Base-by-base conservation (phyloP, 2,797 vertebrate genomes). In the Sebastes hopkinsi region DNA sequence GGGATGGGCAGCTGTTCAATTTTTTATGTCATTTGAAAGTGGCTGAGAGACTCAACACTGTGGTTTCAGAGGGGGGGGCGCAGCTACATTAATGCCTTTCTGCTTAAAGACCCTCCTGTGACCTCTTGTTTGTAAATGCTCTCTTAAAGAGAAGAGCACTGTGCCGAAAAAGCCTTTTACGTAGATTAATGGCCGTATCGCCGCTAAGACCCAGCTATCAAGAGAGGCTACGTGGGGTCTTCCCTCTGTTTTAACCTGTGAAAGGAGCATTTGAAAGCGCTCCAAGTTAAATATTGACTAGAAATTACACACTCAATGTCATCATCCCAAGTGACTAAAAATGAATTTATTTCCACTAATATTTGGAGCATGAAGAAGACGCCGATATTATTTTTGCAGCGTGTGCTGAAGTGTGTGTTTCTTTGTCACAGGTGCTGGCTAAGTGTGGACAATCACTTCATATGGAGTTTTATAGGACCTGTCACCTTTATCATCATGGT, bases 391-490 rank as follows among this genome's bases (percentile, higher is more conserved):
- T 58, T 22, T 55, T 76, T 62, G 8, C 25, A 9, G 8, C 27
- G 27, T 84, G 68, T 22, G 13, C 72, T 82, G 8, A 88, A 74
- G 30, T 34, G 22, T 79, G 32, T 80, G 2, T 84, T 75, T 87
- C 30, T 82, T 75, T 77, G n/a, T 91, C 71, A 55, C 29, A 99
- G 99, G 92, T 99, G 99, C 95, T 99, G 99, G 99, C 96, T 99
- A 87, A 97, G 96, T 60, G 97, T 98, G 95, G 98, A 99, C 95
- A 99, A 99, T 94, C 98, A 99, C 94, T 99, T 99, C 95, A 99
- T 99, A 95, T 99, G 98, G 98, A 99, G 98, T 92, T 99, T 99
- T 92, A 98, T 99, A 90, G 99, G 98, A 92, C 98, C 99, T 4
- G 99, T 99, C 92, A 97, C 97, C 87, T 98, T 99, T 90, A 98